Evolutionary conservation across 2,113 vertebrate species (phyloP).

Genomic region (Onychorhynchus coronatus): DNA sequence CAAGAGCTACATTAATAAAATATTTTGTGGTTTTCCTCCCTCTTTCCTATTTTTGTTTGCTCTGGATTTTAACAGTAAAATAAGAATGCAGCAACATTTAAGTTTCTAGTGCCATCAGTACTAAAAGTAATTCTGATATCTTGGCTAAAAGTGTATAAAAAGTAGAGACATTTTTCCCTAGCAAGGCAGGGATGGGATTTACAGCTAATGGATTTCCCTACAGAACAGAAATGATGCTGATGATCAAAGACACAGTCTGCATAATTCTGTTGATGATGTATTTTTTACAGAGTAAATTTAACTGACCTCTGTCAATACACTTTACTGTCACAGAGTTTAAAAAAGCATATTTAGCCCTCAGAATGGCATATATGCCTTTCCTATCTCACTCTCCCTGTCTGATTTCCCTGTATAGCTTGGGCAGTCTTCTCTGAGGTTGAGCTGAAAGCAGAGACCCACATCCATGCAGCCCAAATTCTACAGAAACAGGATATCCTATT

Average conservation of each 20-base stretch:
- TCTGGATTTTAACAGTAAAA: not conserved
- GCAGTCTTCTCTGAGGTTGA: not conserved
- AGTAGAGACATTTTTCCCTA: not conserved
- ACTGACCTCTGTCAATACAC: constrained; percentile 12
- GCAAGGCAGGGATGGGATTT: not conserved
- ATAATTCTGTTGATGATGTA: not conserved
- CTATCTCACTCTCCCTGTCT: not conserved
- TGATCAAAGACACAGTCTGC: not conserved
- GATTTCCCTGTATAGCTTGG: not conserved
- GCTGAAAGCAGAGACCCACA: not conserved
- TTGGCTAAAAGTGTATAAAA: not conserved
- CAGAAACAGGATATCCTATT: not conserved
- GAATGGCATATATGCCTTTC: not conserved
- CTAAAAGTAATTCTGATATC: not conserved
- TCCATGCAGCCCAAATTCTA: not conserved
- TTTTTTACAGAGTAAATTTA: constrained; percentile 12
- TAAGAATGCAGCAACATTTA: not conserved
- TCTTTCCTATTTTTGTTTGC: not conserved
- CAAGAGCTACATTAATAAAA: not conserved
- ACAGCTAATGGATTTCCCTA: not conserved
- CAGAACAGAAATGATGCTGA: not conserved
- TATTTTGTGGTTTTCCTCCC: not conserved
- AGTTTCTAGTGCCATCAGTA: not conserved
- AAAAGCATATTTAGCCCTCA: not conserved
- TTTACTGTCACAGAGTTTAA: not conserved